A percentile compares a stretch with the other conserved stretches of the same genome.
Evolutionary conservation across 2,113 vertebrate genomes (phyloP).

Genomic region (Typhlomys cinereus): DNA sequence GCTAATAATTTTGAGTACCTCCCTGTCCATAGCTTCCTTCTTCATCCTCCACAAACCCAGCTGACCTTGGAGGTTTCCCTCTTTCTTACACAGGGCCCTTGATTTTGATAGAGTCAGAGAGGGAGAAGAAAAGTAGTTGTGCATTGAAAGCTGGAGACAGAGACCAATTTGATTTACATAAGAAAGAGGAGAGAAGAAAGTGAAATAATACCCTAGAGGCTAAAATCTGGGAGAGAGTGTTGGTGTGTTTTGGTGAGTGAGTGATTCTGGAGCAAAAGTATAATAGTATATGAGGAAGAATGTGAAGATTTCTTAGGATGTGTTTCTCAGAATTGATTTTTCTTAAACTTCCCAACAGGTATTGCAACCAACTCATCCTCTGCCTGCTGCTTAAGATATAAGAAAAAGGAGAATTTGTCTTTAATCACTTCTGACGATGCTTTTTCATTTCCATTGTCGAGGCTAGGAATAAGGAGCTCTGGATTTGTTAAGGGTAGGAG

Average conservation of each 20-base stretch:
- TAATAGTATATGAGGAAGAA: background rate
- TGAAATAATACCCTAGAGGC: conserved; percentile 1
- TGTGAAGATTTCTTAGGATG: background rate
- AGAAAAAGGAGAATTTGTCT: background rate
- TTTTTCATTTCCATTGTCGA: background rate
- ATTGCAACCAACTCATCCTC: too few species aligned
- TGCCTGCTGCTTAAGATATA: too few species aligned
- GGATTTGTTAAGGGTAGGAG: background rate
- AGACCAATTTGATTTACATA: background rate
- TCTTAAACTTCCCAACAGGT: background rate
- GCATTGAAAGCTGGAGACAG: background rate
- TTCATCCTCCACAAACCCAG: background rate
- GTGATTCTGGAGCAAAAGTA: background rate
- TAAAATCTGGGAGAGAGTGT: background rate
- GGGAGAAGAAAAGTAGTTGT: background rate
- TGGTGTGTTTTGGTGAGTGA: background rate
- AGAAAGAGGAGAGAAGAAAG: background rate
- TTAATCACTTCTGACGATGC: background rate
- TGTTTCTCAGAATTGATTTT: too few species aligned
- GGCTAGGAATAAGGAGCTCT: background rate
- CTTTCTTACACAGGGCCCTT: background rate
- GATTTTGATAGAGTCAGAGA: background rate
- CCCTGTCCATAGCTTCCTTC: background rate
- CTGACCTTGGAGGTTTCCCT: background rate
- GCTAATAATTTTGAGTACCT: background rate